Evolutionary conservation across 2,113 vertebrate genomes (phyloP).

Genomic region (Recurvirostra avosetta): DNA sequence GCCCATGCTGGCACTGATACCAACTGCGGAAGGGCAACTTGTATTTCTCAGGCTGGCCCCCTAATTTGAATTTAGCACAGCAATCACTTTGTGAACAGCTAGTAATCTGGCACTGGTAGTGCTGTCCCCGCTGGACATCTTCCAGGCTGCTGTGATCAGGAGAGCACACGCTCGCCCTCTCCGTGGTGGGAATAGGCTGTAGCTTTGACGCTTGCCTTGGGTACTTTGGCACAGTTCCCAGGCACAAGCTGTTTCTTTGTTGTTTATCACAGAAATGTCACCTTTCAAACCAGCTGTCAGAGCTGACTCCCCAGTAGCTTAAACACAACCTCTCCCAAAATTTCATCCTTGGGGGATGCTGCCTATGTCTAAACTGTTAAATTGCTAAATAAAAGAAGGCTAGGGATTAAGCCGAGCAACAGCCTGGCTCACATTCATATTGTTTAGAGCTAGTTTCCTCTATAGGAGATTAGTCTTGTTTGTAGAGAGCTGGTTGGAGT

Average conservation of each 20-base stretch:
- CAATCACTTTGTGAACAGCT: background rate
- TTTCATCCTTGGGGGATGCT: background rate
- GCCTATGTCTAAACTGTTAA: constrained; percentile 6
- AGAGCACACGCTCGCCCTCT: background rate
- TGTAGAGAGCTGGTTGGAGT: constrained; percentile 5
- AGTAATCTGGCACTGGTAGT: background rate
- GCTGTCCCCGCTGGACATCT: background rate
- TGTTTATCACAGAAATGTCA: constrained; percentile 59
- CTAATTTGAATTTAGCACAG: background rate
- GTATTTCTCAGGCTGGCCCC: background rate
- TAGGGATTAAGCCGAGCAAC: background rate
- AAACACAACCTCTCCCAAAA: background rate
- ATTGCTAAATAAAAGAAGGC: constrained; percentile 3
- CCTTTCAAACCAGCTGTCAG: constrained; percentile 7
- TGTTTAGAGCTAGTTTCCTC: background rate
- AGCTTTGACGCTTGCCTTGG: constrained; percentile 40
- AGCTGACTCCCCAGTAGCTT: constrained; percentile 23
- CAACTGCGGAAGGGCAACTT: fast-evolving
- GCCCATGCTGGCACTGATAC: background rate
- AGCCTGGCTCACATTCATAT: background rate
- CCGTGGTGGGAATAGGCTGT: background rate
- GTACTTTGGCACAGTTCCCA: constrained; percentile 44
- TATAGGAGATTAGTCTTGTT: constrained; percentile 22
- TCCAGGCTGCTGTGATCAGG: constrained; percentile 29
- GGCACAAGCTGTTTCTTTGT: constrained; percentile 58